Evolutionary conservation across 2,797 vertebrate genomes (phyloP), one percentile per base, ranked within the genome.

Genomic region (Leptoclinus maculatus): DNA sequence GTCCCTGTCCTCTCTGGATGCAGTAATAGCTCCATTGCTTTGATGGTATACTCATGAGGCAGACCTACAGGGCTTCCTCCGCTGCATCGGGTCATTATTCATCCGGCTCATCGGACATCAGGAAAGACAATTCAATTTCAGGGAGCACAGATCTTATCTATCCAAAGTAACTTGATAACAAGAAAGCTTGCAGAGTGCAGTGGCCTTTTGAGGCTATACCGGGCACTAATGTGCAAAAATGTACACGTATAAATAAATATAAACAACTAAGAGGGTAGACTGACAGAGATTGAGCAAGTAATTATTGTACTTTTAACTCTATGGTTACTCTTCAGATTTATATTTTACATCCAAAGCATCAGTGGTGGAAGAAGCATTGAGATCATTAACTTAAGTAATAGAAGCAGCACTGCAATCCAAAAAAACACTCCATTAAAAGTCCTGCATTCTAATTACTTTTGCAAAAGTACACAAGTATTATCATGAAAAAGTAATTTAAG

Each of bases 11-110:
- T 72, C 23, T 32, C 41, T 0, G 14, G 79, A 82, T 56, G 74
- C 41, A 25, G 45, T 59, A 38, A 83, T 41, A 41, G 62, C 64
- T 79, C 59, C 41, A 1, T 36, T 36, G 38, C 78, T 80, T 79
- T 82, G 56, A 82, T 53, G 34, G 32, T 25, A 14, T 69, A 67
- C 80, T 65, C 66, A 6, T 2, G 70, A 74, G 79, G 73, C 17
- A 3, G 60, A 74, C 5, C 58, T 43, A 73, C 56, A 51, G 45
- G 58, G 59, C 59, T 64, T 76, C 70, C 43, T 57, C 58, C 2
- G 45, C 47, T 66, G 1, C 21, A n/a, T 45, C 17, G 0, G 47
- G 47, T 43, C 51, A 19, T 87, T 70, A 73, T 34, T 88, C 71
- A 84, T 23, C 9, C 11, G 38, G 51, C 47, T 58, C 51, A 68